Percentiles rank a stretch among this genome's conserved stretches.
These are phyloP conservation scores for Drosophila grimshawi DNA, from an alignment of 1,140 invertebrate genomes.

Conservation along the genomic window DNA sequence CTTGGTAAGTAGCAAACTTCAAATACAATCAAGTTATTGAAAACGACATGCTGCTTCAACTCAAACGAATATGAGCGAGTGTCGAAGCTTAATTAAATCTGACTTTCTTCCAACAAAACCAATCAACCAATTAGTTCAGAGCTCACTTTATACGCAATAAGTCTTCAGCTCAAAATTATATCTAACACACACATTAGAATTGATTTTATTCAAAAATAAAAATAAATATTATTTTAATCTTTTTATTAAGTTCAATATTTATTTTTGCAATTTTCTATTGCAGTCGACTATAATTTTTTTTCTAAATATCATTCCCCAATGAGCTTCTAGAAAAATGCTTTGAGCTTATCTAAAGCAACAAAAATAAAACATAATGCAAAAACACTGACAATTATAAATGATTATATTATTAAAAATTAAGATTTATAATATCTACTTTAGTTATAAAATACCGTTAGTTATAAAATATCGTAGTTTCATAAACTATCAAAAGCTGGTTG, in stretches of 20 bases:
- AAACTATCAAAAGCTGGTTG: background rate
- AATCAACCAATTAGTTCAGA: background rate
- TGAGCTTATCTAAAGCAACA: background rate
- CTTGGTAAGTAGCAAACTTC: background rate
- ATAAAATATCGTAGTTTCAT: too few species aligned
- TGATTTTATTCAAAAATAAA: conserved; percentile 24
- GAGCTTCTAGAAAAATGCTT: background rate
- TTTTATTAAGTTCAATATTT: background rate
- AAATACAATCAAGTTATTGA: background rate
- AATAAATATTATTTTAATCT: background rate
- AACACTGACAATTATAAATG: too few species aligned
- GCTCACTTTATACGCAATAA: too few species aligned
- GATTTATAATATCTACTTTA: too few species aligned
- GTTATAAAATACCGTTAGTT: too few species aligned
- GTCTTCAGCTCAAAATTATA: background rate
- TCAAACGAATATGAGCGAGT: background rate
- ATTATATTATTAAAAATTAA: too few species aligned
- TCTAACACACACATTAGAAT: background rate
- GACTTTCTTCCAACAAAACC: background rate
- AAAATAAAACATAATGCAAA: too few species aligned
- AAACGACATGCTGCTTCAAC: background rate
- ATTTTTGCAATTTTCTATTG: conserved; percentile 64
- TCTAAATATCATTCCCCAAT: background rate
- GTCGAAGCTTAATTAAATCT: background rate
- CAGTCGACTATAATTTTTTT: conserved; percentile 22